phyloP scores from a whole-genome alignment of 2,888 invertebrate species.

The Ectemnius lituratus region DNA sequence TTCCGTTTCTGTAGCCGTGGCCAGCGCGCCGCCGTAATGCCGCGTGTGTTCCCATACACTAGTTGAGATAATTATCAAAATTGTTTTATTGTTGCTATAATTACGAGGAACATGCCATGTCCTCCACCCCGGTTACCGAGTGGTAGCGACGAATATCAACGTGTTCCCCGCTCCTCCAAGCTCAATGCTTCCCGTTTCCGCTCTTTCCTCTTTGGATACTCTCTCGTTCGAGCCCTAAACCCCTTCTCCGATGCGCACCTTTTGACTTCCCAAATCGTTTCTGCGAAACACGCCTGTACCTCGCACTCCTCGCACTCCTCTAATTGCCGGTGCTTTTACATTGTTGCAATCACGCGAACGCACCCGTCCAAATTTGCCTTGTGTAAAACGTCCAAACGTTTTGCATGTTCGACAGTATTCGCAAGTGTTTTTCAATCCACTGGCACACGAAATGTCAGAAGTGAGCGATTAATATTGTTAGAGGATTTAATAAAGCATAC shows the following conservation, averaged over 20 bases:
- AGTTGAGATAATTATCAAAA: constrained; percentile 77
- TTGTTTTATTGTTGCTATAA: constrained; percentile 77
- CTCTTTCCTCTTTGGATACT: not conserved
- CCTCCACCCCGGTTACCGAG: constrained; percentile 45
- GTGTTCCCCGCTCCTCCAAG: not conserved
- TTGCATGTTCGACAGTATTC: not conserved
- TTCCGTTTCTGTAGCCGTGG: constrained; percentile 55
- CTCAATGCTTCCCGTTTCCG: not conserved
- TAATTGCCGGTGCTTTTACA: constrained; percentile 48
- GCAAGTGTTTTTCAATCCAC: not conserved
- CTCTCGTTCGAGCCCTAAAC: not conserved
- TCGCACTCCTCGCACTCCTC: not conserved
- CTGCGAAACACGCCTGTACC: not conserved
- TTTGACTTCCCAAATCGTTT: not conserved
- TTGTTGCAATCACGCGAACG: constrained; percentile 54
- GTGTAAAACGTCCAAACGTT: not conserved
- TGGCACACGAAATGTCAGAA: not conserved
- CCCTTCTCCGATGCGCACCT: not conserved
- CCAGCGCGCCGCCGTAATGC: constrained; percentile 64
- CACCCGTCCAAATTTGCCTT: not conserved
- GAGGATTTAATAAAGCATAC: not conserved
- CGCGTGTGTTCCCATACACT: constrained; percentile 76
- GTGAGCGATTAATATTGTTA: not conserved
- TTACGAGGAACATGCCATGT: constrained; percentile 76
- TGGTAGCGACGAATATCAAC: constrained; percentile 23